Evolutionary conservation across 2,888 invertebrate species (phyloP).

Genomic region (Polymixis lichenea): DNA sequence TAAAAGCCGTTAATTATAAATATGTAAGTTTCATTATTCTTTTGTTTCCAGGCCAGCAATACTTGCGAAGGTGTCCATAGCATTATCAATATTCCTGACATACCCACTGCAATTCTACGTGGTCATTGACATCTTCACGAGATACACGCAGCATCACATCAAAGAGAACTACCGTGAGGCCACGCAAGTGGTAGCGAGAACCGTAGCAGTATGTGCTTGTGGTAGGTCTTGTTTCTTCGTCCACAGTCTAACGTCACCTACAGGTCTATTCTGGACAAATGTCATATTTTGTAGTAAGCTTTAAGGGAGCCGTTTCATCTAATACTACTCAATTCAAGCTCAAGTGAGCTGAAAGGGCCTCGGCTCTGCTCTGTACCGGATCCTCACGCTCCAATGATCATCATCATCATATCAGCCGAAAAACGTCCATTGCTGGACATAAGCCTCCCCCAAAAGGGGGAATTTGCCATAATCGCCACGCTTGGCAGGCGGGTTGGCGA

Average conservation of each 20-base stretch:
- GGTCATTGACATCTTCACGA: slow-evolving; percentile 97
- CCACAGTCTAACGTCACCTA: background rate
- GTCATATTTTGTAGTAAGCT: background rate
- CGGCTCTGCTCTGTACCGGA: background rate
- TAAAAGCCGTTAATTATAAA: no score
- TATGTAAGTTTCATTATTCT: slow-evolving; percentile 15
- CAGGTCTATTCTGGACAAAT: background rate
- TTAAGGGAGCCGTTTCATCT: background rate
- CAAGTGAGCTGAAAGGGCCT: background rate
- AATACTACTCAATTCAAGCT: background rate
- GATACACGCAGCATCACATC: slow-evolving; percentile 93
- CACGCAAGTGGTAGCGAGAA: slow-evolving; percentile 76
- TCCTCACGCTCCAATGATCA: background rate
- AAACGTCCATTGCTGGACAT: no score
- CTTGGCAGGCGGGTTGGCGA: no score
- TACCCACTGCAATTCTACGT: slow-evolving; percentile 98
- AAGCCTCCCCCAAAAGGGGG: no score
- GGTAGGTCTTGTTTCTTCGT: slow-evolving; percentile 73
- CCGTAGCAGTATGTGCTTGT: slow-evolving; percentile 82
- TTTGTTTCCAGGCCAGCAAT: slow-evolving; percentile 92
- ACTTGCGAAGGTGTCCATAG: slow-evolving; percentile 95
- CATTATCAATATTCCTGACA: slow-evolving; percentile 96
- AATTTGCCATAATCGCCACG: no score
- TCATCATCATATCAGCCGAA: no score
- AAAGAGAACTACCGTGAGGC: slow-evolving; percentile 76